Conservation (phyloP, 2,113 vertebrate species). For the Gadus macrocephalus region DNA sequence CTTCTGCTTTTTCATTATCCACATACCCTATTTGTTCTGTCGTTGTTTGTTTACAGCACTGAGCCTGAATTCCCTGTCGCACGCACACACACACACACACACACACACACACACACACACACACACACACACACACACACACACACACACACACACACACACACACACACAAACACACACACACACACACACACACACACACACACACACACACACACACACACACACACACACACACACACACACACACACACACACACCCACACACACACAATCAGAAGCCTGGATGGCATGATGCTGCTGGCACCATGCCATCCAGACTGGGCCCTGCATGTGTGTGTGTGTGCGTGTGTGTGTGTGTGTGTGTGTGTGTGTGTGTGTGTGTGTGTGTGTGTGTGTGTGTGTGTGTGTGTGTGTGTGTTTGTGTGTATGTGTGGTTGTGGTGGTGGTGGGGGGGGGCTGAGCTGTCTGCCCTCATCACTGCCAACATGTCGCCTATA, state of each 20-base stretch:
- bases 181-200: conserved; percentile 14
- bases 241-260: conserved; percentile 13
- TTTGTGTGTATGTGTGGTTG: not conserved
- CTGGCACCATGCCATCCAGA: conserved; percentile 66
- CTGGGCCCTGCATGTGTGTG: conserved; percentile 43
- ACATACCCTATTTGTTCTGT: conserved; percentile 26
- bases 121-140: conserved; percentile 12
- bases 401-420: not conserved
- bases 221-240: conserved; percentile 11
- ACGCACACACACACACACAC: conserved; percentile 18
- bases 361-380: not conserved
- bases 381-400: not conserved
- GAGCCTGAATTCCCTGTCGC: conserved; percentile 47
- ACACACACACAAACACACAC: conserved; percentile 13
- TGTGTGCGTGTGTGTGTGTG: not conserved
- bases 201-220: conserved; percentile 30
- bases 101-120: conserved; percentile 17
- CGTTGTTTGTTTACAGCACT: conserved; percentile 50
- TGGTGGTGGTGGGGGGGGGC: conserved; percentile 23
- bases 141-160: conserved; percentile 3
- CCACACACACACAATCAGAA: conserved; percentile 30
- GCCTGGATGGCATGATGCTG: conserved; percentile 30
- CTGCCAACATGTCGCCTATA: conserved; percentile 70
- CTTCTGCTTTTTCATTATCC: not conserved
- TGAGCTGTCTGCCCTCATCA: conserved; percentile 70